These are phyloP conservation scores for Podarcis lilfordi DNA, from an alignment of 2,797 vertebrate genomes.

Conservation along the genomic window DNA sequence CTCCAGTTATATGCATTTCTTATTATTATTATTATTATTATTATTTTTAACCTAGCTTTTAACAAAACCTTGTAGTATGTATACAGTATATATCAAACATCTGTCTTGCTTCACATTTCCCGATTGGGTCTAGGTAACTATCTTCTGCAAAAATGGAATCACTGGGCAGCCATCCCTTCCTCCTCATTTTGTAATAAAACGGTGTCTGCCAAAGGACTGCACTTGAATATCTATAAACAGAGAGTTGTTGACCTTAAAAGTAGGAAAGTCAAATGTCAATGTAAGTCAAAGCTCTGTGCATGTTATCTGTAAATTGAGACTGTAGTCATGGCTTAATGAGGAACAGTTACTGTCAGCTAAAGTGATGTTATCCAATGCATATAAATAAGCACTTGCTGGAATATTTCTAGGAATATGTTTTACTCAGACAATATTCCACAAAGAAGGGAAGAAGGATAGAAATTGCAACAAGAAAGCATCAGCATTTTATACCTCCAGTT, in stretches of 20 bases:
- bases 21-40: no score
- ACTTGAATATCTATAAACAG: neutral
- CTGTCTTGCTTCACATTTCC: neutral
- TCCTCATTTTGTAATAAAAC: neutral
- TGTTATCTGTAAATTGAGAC: neutral
- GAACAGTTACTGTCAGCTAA: constrained; percentile 11
- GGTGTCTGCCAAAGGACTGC: neutral
- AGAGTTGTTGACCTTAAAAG: constrained; percentile 11
- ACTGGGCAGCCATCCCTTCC: neutral
- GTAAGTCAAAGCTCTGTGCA: neutral
- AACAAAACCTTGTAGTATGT: neutral
- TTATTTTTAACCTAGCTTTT: neutral
- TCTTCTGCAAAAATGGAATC: neutral
- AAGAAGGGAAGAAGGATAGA: neutral
- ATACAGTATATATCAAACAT: neutral
- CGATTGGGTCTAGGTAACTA: neutral
- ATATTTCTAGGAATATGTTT: neutral
- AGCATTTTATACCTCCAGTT: neutral
- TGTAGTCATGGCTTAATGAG: neutral
- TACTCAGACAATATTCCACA: neutral
- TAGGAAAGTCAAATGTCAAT: constrained; percentile 1
- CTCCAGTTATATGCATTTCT: no score
- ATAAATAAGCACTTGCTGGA: neutral
- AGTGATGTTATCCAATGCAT: neutral
- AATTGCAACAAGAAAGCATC: neutral